Conservation (phyloP, 2,888 invertebrate genomes). For the Amphiduros pacificus region DNA sequence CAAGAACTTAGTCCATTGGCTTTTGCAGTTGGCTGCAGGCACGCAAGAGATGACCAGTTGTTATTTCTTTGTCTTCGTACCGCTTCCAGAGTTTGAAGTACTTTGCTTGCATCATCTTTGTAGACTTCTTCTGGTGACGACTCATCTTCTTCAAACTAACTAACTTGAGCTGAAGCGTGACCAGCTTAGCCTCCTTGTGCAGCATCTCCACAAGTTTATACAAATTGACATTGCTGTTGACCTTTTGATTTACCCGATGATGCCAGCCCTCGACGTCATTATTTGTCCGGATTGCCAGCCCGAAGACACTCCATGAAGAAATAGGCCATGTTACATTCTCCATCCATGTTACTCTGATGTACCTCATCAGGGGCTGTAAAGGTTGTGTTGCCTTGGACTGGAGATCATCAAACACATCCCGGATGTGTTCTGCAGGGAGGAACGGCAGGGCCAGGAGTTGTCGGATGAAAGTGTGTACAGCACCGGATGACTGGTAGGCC, state of each 20-base stretch:
- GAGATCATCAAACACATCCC: neutral
- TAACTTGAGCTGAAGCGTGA: neutral
- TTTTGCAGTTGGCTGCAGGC: too few relatives aligned
- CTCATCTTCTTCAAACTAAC: neutral
- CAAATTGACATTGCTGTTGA: neutral
- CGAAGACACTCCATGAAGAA: neutral
- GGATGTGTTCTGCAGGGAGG: constrained; percentile 6
- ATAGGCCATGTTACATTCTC: too few relatives aligned
- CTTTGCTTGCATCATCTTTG: neutral
- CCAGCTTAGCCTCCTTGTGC: neutral
- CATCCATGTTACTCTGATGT: neutral
- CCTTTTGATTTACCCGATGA: neutral
- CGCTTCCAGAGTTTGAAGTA: neutral
- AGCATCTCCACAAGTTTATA: neutral
- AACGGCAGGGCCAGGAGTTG: constrained; percentile 6
- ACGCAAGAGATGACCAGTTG: too few relatives aligned
- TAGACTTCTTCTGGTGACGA: neutral
- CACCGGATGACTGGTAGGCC: neutral
- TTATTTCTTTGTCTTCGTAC: neutral
- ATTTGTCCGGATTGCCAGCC: neutral
- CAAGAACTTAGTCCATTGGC: too few relatives aligned
- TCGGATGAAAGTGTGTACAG: neutral
- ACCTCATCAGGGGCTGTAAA: neutral
- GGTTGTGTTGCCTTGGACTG: neutral
- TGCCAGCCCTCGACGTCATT: constrained; percentile 7